Base-by-base conservation (phyloP, 2,797 vertebrate genomes). In the Bradypodion pumilum region DNA sequence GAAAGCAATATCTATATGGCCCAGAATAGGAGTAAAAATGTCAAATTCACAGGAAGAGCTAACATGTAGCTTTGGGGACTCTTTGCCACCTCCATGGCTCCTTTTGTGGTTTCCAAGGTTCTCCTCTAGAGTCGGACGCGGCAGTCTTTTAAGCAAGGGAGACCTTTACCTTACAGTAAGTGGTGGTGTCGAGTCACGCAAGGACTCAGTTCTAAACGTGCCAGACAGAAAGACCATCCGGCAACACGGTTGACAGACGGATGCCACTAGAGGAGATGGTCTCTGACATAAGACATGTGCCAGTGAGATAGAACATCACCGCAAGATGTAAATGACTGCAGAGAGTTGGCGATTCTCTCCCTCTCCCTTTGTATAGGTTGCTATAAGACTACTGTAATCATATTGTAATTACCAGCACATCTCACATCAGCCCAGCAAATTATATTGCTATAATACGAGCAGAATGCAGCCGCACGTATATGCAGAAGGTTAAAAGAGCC, bases 381-480 rank as follows among this genome's bases (percentile, higher is more conserved):
- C 88, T 88, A 83, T 73, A 89, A 93, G 91, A 90, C 90, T 91
- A 87, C 75, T 89, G 89, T 92, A 93, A 94, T 94, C 93, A 92
- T 0, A 6, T 59, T 15, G 87, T 75, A 93, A 94, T 94, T 94
- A 88, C 0, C 0, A 35, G 87, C 1, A 13, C 90, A 88, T 86
- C 88, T 89, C 88, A 83, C 93, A 93, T 93, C 92, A 94, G 46
- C 52, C 86, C 52, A 66, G 91, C 87, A 91, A 90, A 93, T 93
- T 86, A 65, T 90, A 74, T 74, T 5, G 3, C 86, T 59, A 49
- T 94, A 90, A 92, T 89, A n/a, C n/a, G n/a, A n/a, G n/a, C n/a
- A n/a, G n/a, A n/a, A n/a, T n/a, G n/a, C n/a, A n/a, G n/a, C n/a
- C n/a, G n/a, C n/a, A n/a, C n/a, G n/a, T n/a, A n/a, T n/a, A n/a